Base-by-base conservation (phyloP, 1,140 invertebrate genomes). In the Nebria ingens region DNA sequence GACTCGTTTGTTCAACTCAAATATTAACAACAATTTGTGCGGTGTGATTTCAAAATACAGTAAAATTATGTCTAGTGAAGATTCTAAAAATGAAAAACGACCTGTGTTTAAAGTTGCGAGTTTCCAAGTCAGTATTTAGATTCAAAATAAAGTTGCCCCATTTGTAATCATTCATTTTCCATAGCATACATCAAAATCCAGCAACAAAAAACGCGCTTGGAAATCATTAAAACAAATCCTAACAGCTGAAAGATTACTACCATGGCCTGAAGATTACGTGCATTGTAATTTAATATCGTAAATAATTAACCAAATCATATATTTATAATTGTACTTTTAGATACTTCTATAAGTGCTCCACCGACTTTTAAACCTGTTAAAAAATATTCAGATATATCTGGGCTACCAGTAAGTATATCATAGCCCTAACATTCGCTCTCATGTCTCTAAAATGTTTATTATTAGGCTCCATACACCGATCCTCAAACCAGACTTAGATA, bases 321-420 rank as follows among this genome's bases (percentile, higher is more conserved):
- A 55, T 64, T 59, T 58, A 61, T 58, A 45, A 9, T 12, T 17
- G 17, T 45, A 12, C 64, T 80, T 77, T 54, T 65, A 89, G 86
- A 90, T 71, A 85, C 83, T 65, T 83, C 81, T 38, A 87, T 96
- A 57, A 92, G 93, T 74, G 90, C 90, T 23, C 91, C 91, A 17
- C 91, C 91, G 29, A 90, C 90, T 55, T 91, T 93, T 61, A 86
- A 84, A 69, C 93, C 92, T 20, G 81, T 88, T 1, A 93, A 93
- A 68, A 95, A 94, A 65, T 95, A 95, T 72, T 95, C 92, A 0
- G 93, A 96, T 68, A 85, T 95, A 53, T 93, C 90, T 61, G 92
- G 92, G 1, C 66, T 95, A 52, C 80, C 83, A 52, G 84, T 83
- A 73, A 74, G 74, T 73, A 56, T 34, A 58, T 58, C 56, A 57